These are phyloP conservation scores for Nymphalis c-album DNA, from an alignment of 2,888 invertebrate species.

Conservation along the genomic window DNA sequence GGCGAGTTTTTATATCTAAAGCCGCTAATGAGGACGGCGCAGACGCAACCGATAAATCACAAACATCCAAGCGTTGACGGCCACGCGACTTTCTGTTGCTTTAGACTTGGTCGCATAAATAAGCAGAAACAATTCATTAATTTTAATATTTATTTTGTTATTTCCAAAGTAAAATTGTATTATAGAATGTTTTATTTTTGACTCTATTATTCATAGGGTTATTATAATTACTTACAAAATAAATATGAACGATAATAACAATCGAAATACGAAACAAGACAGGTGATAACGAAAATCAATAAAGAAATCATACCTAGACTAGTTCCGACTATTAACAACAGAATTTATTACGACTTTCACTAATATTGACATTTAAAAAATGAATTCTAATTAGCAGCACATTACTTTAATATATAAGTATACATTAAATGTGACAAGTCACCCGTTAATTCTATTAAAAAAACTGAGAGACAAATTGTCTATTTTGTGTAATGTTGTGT, in stretches of 20 bases:
- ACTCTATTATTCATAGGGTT: background rate
- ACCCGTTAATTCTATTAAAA: conserved; percentile 17
- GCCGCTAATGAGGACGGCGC: conserved; percentile 61
- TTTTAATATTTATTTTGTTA: background rate
- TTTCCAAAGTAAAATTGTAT: too few species aligned
- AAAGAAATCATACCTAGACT: background rate
- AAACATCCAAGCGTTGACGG: conserved; percentile 57
- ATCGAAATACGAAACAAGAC: too few species aligned
- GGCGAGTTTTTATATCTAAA: conserved; percentile 50
- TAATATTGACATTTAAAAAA: conserved; percentile 2
- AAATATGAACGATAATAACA: too few species aligned
- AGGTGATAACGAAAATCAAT: background rate
- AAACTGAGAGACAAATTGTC: conserved; percentile 30
- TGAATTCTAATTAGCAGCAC: conserved; percentile 6
- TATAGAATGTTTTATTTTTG: too few species aligned
- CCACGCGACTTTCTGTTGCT: conserved; percentile 51
- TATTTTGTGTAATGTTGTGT: conserved; percentile 31
- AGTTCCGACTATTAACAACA: background rate
- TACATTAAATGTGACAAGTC: conserved; percentile 19
- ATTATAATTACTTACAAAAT: background rate
- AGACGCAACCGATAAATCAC: conserved; percentile 58
- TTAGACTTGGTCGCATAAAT: background rate
- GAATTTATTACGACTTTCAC: background rate
- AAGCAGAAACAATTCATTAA: background rate
- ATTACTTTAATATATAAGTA: conserved; percentile 8